These are phyloP conservation scores for Psittacula derbiana DNA, from an alignment of 2,797 vertebrate genomes.

Conservation along the genomic window DNA sequence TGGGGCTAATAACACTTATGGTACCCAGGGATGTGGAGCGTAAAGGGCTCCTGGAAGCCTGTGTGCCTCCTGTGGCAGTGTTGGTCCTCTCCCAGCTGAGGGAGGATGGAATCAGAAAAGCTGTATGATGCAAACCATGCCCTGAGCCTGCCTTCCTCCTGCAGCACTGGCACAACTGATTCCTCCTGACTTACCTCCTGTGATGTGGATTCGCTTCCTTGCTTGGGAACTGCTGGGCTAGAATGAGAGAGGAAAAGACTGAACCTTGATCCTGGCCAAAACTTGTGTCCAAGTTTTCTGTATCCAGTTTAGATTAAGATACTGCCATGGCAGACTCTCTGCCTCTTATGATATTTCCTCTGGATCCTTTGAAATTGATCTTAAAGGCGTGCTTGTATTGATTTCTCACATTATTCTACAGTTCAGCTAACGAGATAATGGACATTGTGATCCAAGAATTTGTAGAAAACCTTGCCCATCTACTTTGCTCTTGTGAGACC, in stretches of 20 bases:
- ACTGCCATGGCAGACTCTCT: not conserved
- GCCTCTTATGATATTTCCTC: not conserved
- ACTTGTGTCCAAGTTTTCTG: not conserved
- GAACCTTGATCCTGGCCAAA: not conserved
- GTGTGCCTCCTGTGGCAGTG: not conserved
- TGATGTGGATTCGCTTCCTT: not conserved
- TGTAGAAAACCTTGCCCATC: not conserved
- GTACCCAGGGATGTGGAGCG: accelerated
- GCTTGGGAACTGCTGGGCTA: not conserved
- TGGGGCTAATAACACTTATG: not conserved
- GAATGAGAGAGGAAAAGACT: not conserved
- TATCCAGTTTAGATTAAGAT: not conserved
- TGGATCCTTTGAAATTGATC: not conserved
- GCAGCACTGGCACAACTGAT: not conserved
- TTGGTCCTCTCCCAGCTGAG: not conserved
- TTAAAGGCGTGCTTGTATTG: not conserved
- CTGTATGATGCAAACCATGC: not conserved
- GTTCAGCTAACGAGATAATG: not conserved
- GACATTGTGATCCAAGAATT: not conserved
- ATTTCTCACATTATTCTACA: not conserved
- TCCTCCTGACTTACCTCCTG: not conserved
- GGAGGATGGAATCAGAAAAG: not conserved
- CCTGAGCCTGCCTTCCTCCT: not conserved
- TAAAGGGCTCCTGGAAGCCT: not conserved
- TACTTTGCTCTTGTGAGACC: not conserved